These are phyloP conservation scores for Magallana angulata DNA, from an alignment of 1,140 invertebrate species.

Conservation along the genomic window DNA sequence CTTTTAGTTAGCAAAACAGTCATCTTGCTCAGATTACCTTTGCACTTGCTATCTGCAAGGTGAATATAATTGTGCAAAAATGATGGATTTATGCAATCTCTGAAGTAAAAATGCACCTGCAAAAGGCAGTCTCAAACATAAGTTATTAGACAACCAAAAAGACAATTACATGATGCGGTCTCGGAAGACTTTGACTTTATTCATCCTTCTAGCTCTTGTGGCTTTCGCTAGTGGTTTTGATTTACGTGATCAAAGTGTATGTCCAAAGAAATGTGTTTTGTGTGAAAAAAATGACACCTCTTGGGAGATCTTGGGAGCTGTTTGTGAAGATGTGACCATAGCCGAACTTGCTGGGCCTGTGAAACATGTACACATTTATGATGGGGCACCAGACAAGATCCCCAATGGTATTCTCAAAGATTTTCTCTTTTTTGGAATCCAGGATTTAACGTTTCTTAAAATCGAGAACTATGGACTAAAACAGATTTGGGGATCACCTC, in stretches of 20 bases:
- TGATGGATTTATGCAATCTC: background rate
- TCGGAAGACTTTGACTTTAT: background rate
- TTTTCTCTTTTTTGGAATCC: constrained; percentile 50
- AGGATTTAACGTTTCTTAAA: constrained; percentile 45
- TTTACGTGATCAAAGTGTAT: background rate
- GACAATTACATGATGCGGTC: background rate
- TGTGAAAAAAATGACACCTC: constrained; percentile 7
- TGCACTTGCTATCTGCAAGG: constrained; percentile 17
- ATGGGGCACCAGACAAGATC: constrained; percentile 4
- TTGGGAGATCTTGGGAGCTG: constrained; percentile 48
- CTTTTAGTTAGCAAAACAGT: background rate
- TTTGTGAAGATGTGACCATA: constrained; percentile 49
- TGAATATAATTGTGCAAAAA: background rate
- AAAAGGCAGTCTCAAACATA: background rate
- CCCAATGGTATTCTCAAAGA: constrained; percentile 47
- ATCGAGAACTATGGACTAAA: constrained; percentile 58
- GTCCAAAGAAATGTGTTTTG: constrained; percentile 21
- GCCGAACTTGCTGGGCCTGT: constrained; percentile 45
- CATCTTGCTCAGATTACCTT: constrained; percentile 8
- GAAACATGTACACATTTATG: constrained; percentile 34
- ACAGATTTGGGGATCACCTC: constrained; percentile 46
- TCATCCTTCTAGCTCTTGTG: background rate
- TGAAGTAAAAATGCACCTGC: constrained; percentile 6
- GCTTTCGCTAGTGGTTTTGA: background rate
- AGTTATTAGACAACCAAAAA: background rate